phyloP scores from a whole-genome alignment of 2,113 vertebrate species.

The Otus sunia region DNA sequence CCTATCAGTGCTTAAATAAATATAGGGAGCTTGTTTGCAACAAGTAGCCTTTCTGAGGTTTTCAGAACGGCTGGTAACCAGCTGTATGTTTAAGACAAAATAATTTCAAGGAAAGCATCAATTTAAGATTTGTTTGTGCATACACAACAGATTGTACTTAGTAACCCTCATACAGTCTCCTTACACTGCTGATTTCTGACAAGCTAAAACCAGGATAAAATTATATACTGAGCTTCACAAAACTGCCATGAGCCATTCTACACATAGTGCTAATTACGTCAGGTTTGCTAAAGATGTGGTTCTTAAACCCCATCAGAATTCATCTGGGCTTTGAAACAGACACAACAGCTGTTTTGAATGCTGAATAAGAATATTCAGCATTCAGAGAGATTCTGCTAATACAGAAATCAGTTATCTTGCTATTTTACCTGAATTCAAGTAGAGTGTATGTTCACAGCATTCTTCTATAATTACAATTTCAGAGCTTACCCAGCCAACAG shows the following conservation, averaged over 20 bases:
- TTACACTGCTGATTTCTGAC: neutral
- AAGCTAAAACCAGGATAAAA: constrained; percentile 16
- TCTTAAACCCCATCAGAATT: constrained; percentile 30
- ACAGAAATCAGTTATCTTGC: neutral
- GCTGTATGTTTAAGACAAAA: constrained; percentile 24
- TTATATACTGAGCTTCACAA: constrained; percentile 3
- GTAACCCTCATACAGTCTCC: neutral
- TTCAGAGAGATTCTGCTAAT: neutral
- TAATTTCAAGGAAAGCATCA: constrained; percentile 15
- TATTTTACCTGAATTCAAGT: constrained; percentile 37
- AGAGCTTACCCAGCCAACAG: constrained; percentile 45
- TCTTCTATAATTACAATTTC: constrained; percentile 24
- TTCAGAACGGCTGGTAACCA: constrained; percentile 30
- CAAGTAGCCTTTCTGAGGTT: neutral
- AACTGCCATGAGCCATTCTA: neutral
- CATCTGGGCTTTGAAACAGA: neutral
- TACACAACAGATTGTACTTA: constrained; percentile 12
- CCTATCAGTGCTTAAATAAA: neutral
- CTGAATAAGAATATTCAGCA: neutral
- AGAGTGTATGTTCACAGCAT: constrained; percentile 35
- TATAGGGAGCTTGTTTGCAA: constrained; percentile 2
- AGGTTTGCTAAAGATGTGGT: neutral
- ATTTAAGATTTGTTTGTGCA: constrained; percentile 44
- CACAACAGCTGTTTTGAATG: neutral
- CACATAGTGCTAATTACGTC: neutral